Base-by-base conservation (phyloP, 2,797 vertebrate species). In the Simalia tracyae region DNA sequence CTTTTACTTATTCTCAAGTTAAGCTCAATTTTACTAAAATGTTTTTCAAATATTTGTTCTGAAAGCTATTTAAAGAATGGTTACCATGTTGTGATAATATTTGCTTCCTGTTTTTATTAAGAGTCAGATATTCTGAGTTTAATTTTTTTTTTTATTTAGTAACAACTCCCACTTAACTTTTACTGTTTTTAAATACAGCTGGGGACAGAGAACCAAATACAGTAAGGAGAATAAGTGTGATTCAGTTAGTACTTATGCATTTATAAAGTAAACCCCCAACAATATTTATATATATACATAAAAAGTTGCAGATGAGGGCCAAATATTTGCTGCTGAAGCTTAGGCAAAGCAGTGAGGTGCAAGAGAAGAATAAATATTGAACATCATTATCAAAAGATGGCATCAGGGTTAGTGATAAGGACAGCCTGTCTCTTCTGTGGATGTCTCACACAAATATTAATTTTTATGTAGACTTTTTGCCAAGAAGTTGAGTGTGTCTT, bases 51-150 rank as follows among this genome's bases (percentile, higher is more conserved):
- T 12, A 5, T 19, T 8, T 88, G 46, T 91, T 93, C 90, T 87
- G 57, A 66, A 95, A 95, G 22, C 88, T 54, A 89, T 95, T 95
- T 92, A 86, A 66, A 92, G 91, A 5, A 86, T 60, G 63, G 11
- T 42, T 66, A 94, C 9, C 59, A 64, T 68, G 31, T 36, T 95
- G 93, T 19, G 11, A 7, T 86, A 28, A 1, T 24, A 94, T 19
- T 84, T 89, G 12, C 11, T 90, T 22, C 59, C 17, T 64, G 66
- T 87, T 63, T 64, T 26, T 46, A 87, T 57, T 66, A 50, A 68
- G 36, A 63, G 84, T 61, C 36, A 76, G 4, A 14, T 26, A 42
- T 87, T 15, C 57, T 81, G 56, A 22, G 50, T 50, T 50, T 50
- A 50, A 50, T 50, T 50, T 50, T 87, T 50, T 50, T 87, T 92